Conservation (phyloP, 2,113 vertebrate genomes). For the Triplophysa tibetana region DNA sequence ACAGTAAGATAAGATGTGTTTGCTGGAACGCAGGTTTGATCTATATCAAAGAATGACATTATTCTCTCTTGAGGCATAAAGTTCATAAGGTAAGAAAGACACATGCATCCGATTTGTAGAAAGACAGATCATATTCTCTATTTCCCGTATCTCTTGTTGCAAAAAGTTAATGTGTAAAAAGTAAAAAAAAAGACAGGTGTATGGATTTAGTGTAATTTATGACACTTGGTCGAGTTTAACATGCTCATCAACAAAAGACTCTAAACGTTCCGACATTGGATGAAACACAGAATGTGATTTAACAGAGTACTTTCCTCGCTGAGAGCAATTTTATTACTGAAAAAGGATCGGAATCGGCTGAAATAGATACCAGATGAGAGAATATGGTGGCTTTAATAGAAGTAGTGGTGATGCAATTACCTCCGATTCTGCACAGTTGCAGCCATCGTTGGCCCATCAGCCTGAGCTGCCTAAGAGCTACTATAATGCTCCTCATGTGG, state of each 20-base stretch:
- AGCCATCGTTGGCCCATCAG: conserved; percentile 21
- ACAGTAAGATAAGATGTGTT: too few species aligned
- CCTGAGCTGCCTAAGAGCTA: conserved; percentile 16
- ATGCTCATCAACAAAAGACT: background rate
- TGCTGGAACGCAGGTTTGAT: too few species aligned
- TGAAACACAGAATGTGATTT: background rate
- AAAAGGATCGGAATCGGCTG: conserved; percentile 55
- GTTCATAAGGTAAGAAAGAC: too few species aligned
- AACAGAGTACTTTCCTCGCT: conserved; percentile 28
- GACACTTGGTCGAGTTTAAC: background rate
- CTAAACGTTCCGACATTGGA: conserved; percentile 22
- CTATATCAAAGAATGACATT: too few species aligned
- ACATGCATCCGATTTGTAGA: too few species aligned
- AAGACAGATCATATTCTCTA: too few species aligned
- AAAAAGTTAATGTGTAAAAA: background rate
- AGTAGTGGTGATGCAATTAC: conserved; percentile 60
- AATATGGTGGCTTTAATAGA: conserved; percentile 57
- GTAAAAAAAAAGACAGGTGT: background rate
- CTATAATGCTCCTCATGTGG: conserved; percentile 36
- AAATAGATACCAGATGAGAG: conserved; percentile 46
- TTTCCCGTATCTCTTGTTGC: background rate
- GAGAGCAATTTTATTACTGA: conserved; percentile 52
- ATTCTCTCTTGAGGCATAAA: too few species aligned
- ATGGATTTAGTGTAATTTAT: background rate
- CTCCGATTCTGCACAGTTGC: conserved; percentile 50